phyloP scores from a whole-genome alignment of 2,797 vertebrate genomes.

The Hippopotamyrus pictus region DNA sequence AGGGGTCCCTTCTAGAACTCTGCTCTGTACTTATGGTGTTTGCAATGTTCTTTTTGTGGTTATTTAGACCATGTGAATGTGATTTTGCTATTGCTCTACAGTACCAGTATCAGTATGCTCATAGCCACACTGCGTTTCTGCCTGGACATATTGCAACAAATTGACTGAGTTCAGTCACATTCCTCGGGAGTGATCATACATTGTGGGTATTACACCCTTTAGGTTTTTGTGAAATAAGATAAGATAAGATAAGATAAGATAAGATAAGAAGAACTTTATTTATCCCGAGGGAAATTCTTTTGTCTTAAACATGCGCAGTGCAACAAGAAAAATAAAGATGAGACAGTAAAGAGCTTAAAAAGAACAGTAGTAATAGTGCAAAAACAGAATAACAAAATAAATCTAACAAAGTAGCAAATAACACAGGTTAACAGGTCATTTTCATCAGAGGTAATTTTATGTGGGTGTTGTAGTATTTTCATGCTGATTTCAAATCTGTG shows the following conservation, averaged over 20 bases:
- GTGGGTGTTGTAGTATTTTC: no score
- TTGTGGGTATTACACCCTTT: neutral
- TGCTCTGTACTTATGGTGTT: neutral
- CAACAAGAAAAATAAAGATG: no score
- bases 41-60: neutral
- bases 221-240: neutral
- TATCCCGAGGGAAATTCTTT: no score
- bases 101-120: neutral
- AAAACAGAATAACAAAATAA: no score
- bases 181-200: neutral
- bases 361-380: no score
- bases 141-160: neutral
- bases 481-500: no score
- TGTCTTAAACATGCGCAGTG: no score
- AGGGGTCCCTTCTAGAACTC: neutral
- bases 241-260: neutral
- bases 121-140: neutral
- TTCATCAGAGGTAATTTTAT: no score
- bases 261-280: no score
- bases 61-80: neutral
- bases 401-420: no score
- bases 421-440: no score
- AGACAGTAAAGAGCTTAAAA: no score
- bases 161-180: neutral
- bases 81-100: neutral